Conservation (phyloP, 2,888 invertebrate species). For the Andrena hattorfiana region DNA sequence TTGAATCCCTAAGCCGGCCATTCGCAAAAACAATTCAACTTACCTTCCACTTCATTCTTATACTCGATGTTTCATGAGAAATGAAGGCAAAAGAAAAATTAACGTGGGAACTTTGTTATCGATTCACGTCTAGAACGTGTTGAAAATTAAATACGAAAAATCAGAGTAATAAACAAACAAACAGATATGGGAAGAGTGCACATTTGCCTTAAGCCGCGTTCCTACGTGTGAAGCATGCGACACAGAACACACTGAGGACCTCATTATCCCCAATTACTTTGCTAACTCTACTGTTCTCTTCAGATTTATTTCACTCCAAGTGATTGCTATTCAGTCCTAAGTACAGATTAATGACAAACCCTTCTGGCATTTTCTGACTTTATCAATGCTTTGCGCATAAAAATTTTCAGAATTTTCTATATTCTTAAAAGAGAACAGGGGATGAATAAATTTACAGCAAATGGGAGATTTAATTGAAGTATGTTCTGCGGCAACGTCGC, state of each 20-base stretch:
- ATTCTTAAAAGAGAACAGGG: no score
- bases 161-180: not conserved
- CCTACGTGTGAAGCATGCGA: not conserved
- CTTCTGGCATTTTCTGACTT: no score
- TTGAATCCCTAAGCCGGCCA: constrained; percentile 42
- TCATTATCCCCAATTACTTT: not conserved
- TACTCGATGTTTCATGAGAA: constrained; percentile 1
- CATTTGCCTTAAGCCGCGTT: not conserved
- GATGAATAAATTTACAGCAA: not conserved
- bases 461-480: not conserved
- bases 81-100: constrained; percentile 6
- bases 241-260: not conserved
- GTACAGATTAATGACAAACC: no score
- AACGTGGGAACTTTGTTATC: not conserved
- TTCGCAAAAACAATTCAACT: constrained; percentile 46
- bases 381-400: no score
- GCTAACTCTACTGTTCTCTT: not conserved
- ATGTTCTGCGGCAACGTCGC: not conserved
- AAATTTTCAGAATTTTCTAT: no score
- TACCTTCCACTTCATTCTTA: constrained; percentile 57
- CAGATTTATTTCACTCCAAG: no score
- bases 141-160: not conserved
- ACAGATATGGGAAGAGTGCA: not conserved
- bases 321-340: no score
- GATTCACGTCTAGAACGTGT: not conserved